Evolutionary conservation across 2,113 vertebrate species (phyloP), one percentile per base, ranked within the genome.

Genomic region (Sebastes schlegelii): DNA sequence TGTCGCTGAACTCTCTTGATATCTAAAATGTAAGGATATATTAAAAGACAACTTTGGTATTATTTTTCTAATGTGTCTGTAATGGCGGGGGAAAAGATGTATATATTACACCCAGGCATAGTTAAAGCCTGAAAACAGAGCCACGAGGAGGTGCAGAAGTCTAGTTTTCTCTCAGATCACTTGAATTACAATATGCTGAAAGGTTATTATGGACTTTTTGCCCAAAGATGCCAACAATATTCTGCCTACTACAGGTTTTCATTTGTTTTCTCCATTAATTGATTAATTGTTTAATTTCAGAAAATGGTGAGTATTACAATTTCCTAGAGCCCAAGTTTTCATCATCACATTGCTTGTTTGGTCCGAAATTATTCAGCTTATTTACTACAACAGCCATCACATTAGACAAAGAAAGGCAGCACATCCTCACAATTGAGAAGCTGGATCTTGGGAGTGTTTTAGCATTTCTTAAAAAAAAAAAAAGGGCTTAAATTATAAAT

Each of bases 231-330:
- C 2, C 26, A 26, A 26, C 2, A 26, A 26, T 26, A 3, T 26
- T 26, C 26, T 26, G 26, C 26, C 26, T 26, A 26, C 26, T 26
- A 3, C 26, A 26, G 26, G 26, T 26, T 26, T 26, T 26, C 26
- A 26, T 62, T 62, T 73, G 7, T 42, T 73, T 45, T 83, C 6
- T 49, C 10, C 11, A 65, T 68, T 72, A 48, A 51, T n/a, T 81
- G 4, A 72, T 23, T 64, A 23, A 49, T 66, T 0, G 1, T 7
- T 67, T 67, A 57, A 48, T 34, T 3, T 23, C 60, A 34, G 55
- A 21, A 54, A 46, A 43, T 19, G 4, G 14, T 34, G 1, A 34
- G 11, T 21, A 58, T 46, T 26, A 34, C 21, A 69, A 12, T 48
- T 6, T 51, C 5, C 10, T 23, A 52, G 26, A 49, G 58, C 13